phyloP scores from a whole-genome alignment of 37 sponge, comb jelly and placozoan genomes.

The Dysidea cf. avara region DNA sequence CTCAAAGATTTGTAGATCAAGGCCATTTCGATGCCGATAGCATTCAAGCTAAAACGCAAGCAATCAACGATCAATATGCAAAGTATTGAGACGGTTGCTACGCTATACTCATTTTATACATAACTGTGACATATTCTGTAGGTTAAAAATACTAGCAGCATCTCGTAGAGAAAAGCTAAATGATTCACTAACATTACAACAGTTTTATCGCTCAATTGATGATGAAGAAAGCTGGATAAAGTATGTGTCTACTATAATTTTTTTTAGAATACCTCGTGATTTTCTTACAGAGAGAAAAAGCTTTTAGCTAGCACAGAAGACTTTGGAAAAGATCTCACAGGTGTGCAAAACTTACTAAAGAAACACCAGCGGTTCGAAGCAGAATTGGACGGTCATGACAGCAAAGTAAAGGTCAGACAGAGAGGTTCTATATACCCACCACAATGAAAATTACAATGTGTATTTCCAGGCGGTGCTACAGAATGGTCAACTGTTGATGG shows the following conservation, averaged over 20 bases:
- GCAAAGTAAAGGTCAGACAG: slow-evolving; percentile 27
- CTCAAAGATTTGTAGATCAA: slow-evolving; percentile 67
- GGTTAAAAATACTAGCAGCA: slow-evolving; percentile 63
- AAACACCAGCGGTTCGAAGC: slow-evolving; percentile 76
- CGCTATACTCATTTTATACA: not conserved
- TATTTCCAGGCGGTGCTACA: too few species aligned
- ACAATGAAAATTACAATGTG: too few species aligned
- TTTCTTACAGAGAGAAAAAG: slow-evolving; percentile 73
- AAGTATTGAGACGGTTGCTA: slow-evolving; percentile 24
- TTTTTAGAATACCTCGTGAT: not conserved
- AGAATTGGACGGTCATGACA: slow-evolving; percentile 71
- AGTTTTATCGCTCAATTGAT: slow-evolving; percentile 81
- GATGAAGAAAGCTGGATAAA: slow-evolving; percentile 90
- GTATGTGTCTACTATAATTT: slow-evolving; percentile 26
- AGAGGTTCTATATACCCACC: too few species aligned
- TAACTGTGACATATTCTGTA: slow-evolving; percentile 1
- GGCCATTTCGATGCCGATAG: slow-evolving; percentile 89
- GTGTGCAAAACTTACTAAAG: slow-evolving; percentile 80
- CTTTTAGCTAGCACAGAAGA: slow-evolving; percentile 66
- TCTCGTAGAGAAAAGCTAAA: slow-evolving; percentile 52
- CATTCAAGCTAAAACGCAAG: slow-evolving; percentile 69
- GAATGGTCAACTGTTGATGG: too few species aligned
- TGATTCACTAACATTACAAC: slow-evolving; percentile 75
- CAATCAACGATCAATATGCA: slow-evolving; percentile 59
- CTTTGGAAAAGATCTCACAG: slow-evolving; percentile 76